Conservation (phyloP, 2,113 vertebrate species). For the Cathartes aura region DNA sequence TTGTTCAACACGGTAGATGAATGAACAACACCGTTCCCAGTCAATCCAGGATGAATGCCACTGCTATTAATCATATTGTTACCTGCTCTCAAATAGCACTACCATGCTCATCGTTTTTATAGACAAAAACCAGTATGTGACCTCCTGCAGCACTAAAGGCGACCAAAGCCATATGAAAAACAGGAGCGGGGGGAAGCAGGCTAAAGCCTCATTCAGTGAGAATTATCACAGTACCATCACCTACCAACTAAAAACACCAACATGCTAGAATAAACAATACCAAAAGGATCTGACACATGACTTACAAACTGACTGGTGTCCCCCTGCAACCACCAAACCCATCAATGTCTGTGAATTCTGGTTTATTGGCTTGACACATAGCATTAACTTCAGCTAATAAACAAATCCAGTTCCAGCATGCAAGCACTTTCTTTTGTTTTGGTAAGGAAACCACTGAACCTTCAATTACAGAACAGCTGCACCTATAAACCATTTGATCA, state of each 20-base stretch:
- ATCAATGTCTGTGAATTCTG: neutral
- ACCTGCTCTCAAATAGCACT: neutral
- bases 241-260: neutral
- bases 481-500: neutral
- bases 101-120: fast-evolving
- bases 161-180: neutral
- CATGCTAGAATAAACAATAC: neutral
- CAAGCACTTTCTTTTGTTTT: neutral
- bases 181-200: neutral
- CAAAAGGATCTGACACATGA: neutral
- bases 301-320: neutral
- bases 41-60: neutral
- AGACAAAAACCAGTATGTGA: neutral
- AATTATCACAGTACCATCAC: neutral
- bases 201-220: neutral
- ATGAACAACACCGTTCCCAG: neutral
- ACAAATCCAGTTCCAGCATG: neutral
- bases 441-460: neutral
- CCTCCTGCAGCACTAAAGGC: neutral
- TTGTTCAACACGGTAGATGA: neutral
- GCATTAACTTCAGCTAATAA: conserved; percentile 15
- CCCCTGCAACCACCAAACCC: neutral
- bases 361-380: neutral
- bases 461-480: neutral
- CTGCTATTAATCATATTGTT: neutral